Evolutionary conservation across 1,140 invertebrate species (phyloP).

Genomic region (Scaptodrosophila lebanonensis): DNA sequence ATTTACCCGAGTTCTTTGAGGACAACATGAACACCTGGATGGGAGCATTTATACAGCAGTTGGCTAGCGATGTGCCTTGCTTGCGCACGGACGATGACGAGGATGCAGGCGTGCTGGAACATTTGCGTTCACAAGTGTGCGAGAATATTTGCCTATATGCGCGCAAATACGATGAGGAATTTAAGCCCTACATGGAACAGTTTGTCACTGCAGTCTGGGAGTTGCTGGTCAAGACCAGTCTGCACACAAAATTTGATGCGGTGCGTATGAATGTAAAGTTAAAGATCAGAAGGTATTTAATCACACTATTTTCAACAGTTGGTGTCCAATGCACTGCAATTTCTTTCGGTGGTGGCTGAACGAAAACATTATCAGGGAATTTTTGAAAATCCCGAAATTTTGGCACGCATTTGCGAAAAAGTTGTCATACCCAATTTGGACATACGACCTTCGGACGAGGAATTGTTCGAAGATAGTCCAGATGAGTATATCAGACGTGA

Average conservation of each 20-base stretch:
- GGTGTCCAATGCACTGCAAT: constrained; percentile 96
- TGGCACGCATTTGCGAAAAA: constrained; percentile 97
- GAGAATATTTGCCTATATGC: constrained; percentile 97
- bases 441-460: constrained; percentile 95
- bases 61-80: constrained; percentile 86
- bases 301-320: constrained; percentile 79
- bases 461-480: constrained; percentile 97
- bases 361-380: constrained; percentile 90
- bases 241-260: constrained; percentile 93
- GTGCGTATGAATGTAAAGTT: too few species aligned
- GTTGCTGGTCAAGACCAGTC: constrained; percentile 89
- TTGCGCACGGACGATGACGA: constrained; percentile 88
- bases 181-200: constrained; percentile 88
- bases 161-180: constrained; percentile 98
- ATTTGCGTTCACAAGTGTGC: constrained; percentile 95
- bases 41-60: constrained; percentile 89
- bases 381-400: constrained; percentile 91
- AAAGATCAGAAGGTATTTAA: neutral
- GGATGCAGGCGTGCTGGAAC: constrained; percentile 92
- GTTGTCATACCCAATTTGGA: constrained; percentile 99
- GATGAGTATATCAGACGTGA: constrained; percentile 98
- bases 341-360: constrained; percentile 95
- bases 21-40: constrained; percentile 98
- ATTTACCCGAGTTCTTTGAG: constrained; percentile 98
- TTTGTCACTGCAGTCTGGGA: constrained; percentile 97